Evolutionary conservation across 2,888 invertebrate genomes (phyloP), one percentile per base, ranked within the genome.

Genomic region (Pollenia angustigena): DNA sequence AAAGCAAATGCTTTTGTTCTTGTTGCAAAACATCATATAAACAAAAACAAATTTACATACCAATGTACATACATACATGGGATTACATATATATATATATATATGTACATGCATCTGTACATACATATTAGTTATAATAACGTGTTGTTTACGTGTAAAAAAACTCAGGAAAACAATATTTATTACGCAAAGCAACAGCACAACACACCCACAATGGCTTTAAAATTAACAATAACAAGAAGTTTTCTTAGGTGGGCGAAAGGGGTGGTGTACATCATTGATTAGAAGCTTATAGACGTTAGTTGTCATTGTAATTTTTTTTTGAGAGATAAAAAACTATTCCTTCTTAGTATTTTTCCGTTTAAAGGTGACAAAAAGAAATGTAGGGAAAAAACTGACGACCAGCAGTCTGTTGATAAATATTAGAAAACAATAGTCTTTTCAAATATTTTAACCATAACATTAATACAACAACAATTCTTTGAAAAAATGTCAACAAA

Each of bases 391-490:
- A 50, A 69, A 7, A 7, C 42, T 74, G 87, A 84, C 87, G 87
- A 56, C 87, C 68, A 74, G 46, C 68, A 72, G 87, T 87, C 87
- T 87, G 60, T 72, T 74, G 52, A 76, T 78, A 46, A 62, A 32
- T 32, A 32, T 32, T 14, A 75, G 40, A 23, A 23, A 23, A 23
- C 23, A 23, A 23, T 80, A 9, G 12, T 44, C 10, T 9, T 66
- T 52, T 54, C 56, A 56, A 56, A 44, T 71, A 58, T 68, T 32
- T 52, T 8, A 16, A 12, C 12, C 52, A 69, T 9, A 32, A 32
- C 32, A 32, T 46, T 16, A 50, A 52, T 16, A n/a, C 23, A 52
- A n/a, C 16, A n/a, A 50, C 4, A 12, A 7, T 32, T 14, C 14
- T 58, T 32, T 58, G 11, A 32, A 58, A 11, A 14, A 32, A 10